These are phyloP conservation scores for Lucinisca nassula DNA, from an alignment of 2,888 invertebrate genomes.

Conservation along the genomic window DNA sequence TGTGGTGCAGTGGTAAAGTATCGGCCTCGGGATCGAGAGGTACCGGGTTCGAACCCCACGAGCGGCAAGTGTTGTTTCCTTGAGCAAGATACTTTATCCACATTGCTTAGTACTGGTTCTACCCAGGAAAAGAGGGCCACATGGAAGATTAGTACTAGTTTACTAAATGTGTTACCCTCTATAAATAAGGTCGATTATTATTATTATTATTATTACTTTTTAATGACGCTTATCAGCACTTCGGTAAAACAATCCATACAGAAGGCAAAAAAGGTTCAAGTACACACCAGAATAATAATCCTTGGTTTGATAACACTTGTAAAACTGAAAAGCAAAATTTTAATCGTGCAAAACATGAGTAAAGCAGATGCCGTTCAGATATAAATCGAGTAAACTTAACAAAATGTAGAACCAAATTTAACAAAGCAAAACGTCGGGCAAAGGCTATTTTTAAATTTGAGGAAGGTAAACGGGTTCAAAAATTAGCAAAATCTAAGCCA, in stretches of 20 bases:
- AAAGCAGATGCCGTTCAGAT: not conserved
- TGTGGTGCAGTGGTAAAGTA: too few relatives aligned
- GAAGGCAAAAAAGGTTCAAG: not conserved
- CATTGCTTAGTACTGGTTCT: too few relatives aligned
- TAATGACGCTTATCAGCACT: not conserved
- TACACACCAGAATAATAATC: not conserved
- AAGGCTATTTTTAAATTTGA: not conserved
- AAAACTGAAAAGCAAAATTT: not conserved
- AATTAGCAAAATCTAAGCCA: not conserved
- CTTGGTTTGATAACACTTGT: conserved; percentile 11
- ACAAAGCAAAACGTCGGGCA: not conserved
- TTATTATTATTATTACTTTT: not conserved
- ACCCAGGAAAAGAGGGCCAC: too few relatives aligned
- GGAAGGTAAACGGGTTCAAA: not conserved
- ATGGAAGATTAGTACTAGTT: too few relatives aligned
- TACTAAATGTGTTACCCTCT: too few relatives aligned
- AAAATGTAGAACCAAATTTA: not conserved
- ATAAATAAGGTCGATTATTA: too few relatives aligned
- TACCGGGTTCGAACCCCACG: too few relatives aligned
- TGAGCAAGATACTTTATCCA: too few relatives aligned
- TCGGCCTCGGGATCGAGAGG: too few relatives aligned
- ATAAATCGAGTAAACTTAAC: not conserved
- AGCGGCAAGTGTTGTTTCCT: too few relatives aligned
- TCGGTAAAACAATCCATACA: not conserved
- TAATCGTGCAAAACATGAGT: conserved; percentile 1